phyloP scores from a whole-genome alignment of 2,113 vertebrate genomes.

The Gracilinanus agilis region DNA sequence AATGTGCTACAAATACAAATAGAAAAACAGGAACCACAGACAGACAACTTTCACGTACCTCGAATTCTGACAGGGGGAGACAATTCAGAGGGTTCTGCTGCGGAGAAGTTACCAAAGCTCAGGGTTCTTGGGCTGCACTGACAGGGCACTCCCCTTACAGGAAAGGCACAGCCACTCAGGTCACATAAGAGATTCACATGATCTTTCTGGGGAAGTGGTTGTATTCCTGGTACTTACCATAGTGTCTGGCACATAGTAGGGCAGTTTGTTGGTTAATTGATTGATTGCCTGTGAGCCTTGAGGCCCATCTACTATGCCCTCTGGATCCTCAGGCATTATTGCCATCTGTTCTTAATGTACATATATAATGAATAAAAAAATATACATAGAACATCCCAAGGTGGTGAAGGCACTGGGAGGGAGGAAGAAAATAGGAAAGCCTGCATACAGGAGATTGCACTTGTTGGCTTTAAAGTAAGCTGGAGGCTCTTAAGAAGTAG shows the following conservation, averaged over 20 bases:
- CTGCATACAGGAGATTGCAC: neutral
- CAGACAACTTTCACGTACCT: neutral
- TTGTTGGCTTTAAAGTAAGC: neutral
- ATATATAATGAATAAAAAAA: neutral
- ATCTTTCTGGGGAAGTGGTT: neutral
- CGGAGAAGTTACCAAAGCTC: neutral
- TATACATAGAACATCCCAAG: neutral
- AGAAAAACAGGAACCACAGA: neutral
- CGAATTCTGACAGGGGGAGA: neutral
- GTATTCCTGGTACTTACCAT: neutral
- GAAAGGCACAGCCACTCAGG: neutral
- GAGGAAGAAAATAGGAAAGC: neutral
- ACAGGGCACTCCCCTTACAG: neutral
- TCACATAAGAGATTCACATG: neutral
- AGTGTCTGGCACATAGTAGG: neutral
- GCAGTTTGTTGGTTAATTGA: neutral
- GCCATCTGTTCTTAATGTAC: neutral
- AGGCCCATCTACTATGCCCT: neutral
- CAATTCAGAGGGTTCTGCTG: neutral
- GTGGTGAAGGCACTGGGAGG: neutral
- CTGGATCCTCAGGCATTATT: neutral
- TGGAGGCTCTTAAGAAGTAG: neutral
- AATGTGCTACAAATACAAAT: neutral
- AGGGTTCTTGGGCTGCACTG: neutral
- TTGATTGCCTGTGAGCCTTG: neutral